phyloP scores from a whole-genome alignment of 2,888 invertebrate species.

The Tricholauxania praeusta region DNA sequence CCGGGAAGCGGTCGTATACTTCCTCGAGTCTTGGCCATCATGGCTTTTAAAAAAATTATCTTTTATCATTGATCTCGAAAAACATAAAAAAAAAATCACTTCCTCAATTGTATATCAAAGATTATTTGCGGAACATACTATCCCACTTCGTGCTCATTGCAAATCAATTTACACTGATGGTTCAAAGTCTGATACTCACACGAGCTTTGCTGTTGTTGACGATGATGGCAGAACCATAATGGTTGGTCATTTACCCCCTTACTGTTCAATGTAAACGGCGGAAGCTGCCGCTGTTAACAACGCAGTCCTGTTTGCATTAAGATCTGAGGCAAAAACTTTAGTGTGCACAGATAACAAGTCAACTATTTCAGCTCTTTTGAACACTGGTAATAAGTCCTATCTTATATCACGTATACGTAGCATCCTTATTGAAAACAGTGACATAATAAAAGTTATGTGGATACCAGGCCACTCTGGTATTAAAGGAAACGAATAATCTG shows the following conservation, averaged over 20 bases:
- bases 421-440: not conserved
- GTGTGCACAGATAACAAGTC: constrained; percentile 16
- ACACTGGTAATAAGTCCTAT: not conserved
- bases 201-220: not conserved
- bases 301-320: not conserved
- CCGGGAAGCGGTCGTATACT: no score
- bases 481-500: constrained; percentile 5
- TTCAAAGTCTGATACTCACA: not conserved
- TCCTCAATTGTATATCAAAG: no score
- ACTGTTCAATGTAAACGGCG: not conserved
- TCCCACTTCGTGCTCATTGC: not conserved
- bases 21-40: no score
- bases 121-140: no score
- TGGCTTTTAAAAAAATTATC: no score
- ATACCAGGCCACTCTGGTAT: constrained; percentile 9
- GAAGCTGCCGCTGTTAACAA: no score
- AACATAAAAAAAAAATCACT: no score
- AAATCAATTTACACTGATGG: constrained; percentile 1
- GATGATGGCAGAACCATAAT: not conserved
- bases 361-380: not conserved
- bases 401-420: not conserved
- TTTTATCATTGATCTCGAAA: no score
- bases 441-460: constrained; percentile 15
- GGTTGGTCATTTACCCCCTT: not conserved
- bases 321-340: not conserved